Evolutionary conservation across 2,888 invertebrate genomes (phyloP).

Genomic region (Homarus gammarus): DNA sequence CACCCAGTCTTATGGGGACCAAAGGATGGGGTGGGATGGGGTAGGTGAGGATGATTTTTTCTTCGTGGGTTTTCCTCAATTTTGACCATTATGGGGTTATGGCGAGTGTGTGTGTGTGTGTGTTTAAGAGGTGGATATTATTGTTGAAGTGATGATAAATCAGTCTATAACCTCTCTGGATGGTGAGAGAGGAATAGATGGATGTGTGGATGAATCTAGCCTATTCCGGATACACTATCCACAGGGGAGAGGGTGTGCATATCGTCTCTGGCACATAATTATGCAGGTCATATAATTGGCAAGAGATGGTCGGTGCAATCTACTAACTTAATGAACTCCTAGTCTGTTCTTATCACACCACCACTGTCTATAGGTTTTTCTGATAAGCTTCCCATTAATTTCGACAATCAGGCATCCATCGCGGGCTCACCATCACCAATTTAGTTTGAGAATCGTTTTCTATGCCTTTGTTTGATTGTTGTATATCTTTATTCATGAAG

Average conservation of each 20-base stretch:
- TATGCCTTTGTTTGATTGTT: slow-evolving; percentile 45
- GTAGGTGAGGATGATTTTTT: too few species aligned
- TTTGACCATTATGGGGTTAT: too few species aligned
- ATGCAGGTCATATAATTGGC: slow-evolving; percentile 41
- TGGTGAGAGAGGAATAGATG: too few species aligned
- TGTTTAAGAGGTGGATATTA: too few species aligned
- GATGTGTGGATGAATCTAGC: too few species aligned
- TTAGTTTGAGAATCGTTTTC: slow-evolving; percentile 19
- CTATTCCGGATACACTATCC: neutral
- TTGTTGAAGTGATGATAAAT: too few species aligned
- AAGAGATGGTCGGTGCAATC: neutral
- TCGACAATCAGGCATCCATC: slow-evolving; percentile 22
- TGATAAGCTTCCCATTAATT: slow-evolving; percentile 36
- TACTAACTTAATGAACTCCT: slow-evolving; percentile 37
- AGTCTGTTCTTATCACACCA: slow-evolving; percentile 1
- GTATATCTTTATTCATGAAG: slow-evolving; percentile 55
- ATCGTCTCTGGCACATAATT: slow-evolving; percentile 34
- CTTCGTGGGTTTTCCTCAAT: too few species aligned
- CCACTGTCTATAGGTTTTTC: slow-evolving; percentile 6
- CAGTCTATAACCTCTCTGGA: too few species aligned
- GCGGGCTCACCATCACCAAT: slow-evolving; percentile 3
- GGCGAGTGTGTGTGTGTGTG: too few species aligned
- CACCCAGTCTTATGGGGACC: neutral
- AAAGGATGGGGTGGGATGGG: neutral
- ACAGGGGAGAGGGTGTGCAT: neutral